Conservation (phyloP, 53 echinoderm and acorn worm species). For the Glandiceps talaboti region DNA sequence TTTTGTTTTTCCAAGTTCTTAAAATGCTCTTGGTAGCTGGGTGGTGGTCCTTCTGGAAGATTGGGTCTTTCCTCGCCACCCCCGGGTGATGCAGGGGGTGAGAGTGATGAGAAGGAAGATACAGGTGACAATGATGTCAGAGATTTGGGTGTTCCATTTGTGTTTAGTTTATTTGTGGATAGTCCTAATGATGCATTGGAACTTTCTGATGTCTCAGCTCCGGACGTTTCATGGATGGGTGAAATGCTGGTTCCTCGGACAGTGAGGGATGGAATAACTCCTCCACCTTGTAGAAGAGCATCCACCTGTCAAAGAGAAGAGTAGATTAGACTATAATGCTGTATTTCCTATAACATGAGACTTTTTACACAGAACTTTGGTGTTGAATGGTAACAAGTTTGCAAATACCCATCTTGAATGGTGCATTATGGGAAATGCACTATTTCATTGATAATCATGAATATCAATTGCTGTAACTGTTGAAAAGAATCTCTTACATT, state of each 20-base stretch:
- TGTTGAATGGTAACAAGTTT: no score
- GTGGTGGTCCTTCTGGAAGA: slow-evolving; percentile 43
- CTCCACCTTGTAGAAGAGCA: slow-evolving; percentile 74
- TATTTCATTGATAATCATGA: no score
- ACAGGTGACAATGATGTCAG: slow-evolving; percentile 72
- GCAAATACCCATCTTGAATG: no score
- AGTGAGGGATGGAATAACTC: background rate
- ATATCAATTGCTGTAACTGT: no score
- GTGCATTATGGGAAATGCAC: no score
- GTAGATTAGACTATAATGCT: background rate
- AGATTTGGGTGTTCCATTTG: slow-evolving; percentile 20
- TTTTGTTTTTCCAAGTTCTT: slow-evolving; percentile 40
- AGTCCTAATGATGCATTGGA: background rate
- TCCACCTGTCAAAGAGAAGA: slow-evolving; percentile 50
- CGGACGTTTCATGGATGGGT: slow-evolving; percentile 5
- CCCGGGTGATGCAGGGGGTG: slow-evolving; percentile 84
- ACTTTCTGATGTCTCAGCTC: slow-evolving; percentile 1
- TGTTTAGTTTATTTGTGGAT: background rate
- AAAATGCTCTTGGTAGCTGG: slow-evolving; percentile 60
- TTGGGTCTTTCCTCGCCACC: slow-evolving; percentile 3
- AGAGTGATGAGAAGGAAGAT: slow-evolving; percentile 86
- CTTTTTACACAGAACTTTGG: no score
- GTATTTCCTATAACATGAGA: no score
- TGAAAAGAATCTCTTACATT: no score
- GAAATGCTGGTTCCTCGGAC: background rate